Percentiles rank a stretch among this genome's conserved stretches.
phyloP scores from a whole-genome alignment of 2,113 vertebrate species.

The Athene cunicularia region DNA sequence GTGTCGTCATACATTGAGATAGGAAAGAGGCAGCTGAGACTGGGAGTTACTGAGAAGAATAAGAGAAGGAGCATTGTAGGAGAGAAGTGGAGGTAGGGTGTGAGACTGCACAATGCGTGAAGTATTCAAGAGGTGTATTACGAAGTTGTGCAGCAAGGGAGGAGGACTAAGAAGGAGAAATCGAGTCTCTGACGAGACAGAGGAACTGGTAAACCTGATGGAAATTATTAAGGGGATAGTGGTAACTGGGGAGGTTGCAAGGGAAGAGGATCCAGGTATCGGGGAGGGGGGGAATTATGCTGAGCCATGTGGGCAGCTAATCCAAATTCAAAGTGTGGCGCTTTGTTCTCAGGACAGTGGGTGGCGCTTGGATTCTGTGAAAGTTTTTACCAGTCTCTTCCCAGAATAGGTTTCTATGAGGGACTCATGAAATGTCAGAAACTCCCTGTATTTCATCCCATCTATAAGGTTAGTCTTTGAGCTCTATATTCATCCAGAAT shows the following conservation, averaged over 20 bases:
- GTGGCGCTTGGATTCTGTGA: neutral
- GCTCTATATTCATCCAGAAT: neutral
- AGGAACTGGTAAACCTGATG: neutral
- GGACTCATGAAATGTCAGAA: neutral
- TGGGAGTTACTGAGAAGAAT: neutral
- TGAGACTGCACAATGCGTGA: neutral
- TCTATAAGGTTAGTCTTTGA: neutral
- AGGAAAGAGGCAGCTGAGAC: neutral
- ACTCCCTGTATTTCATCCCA: neutral
- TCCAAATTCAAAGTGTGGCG: neutral
- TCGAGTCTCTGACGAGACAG: neutral
- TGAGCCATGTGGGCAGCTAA: neutral
- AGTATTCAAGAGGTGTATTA: neutral
- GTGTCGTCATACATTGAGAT: accelerated
- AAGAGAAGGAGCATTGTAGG: neutral
- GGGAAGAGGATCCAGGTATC: neutral
- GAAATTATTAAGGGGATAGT: neutral
- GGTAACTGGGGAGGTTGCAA: neutral
- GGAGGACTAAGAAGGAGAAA: neutral
- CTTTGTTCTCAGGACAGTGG: neutral
- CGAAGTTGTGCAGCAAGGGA: neutral
- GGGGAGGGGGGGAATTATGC: neutral
- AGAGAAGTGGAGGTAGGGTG: neutral
- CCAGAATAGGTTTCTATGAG: neutral
- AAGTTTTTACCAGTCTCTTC: neutral